Percentiles rank a stretch among this genome's conserved stretches.
Conservation (phyloP, 2,113 vertebrate species). For the Trichomycterus rosablanca region DNA sequence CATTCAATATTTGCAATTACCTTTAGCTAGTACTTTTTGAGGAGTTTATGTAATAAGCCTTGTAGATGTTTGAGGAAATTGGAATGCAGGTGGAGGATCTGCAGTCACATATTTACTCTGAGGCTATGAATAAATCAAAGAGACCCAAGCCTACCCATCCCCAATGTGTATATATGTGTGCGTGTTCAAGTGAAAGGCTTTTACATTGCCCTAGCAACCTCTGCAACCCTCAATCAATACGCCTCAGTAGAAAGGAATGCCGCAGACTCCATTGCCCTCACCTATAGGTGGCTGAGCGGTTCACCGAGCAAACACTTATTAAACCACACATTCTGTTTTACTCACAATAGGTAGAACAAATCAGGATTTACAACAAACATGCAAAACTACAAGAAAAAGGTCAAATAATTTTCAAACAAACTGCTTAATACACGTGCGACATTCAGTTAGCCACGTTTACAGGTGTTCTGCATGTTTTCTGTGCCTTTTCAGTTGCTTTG, state of each 20-base stretch:
- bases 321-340: no score
- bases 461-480: not conserved
- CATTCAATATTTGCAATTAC: not conserved
- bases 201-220: slow-evolving; percentile 24
- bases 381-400: no score
- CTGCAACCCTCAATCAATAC: slow-evolving; percentile 12
- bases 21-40: not conserved
- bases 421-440: no score
- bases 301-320: not conserved
- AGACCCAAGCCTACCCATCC: slow-evolving; percentile 6
- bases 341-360: no score
- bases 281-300: not conserved
- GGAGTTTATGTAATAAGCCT: not conserved
- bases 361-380: no score
- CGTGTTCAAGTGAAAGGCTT: slow-evolving; percentile 10
- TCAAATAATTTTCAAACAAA: no score
- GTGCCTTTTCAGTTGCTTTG: slow-evolving; percentile 23
- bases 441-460: not conserved
- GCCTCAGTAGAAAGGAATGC: slow-evolving; percentile 40
- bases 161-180: slow-evolving; percentile 13
- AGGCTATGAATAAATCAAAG: slow-evolving; percentile 38
- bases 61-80: slow-evolving; percentile 37
- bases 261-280: not conserved
- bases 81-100: slow-evolving; percentile 38
- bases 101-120: slow-evolving; percentile 28